Evolutionary conservation across 2,888 invertebrate species (phyloP).

Genomic region (Rhagophthalmus giganteus): DNA sequence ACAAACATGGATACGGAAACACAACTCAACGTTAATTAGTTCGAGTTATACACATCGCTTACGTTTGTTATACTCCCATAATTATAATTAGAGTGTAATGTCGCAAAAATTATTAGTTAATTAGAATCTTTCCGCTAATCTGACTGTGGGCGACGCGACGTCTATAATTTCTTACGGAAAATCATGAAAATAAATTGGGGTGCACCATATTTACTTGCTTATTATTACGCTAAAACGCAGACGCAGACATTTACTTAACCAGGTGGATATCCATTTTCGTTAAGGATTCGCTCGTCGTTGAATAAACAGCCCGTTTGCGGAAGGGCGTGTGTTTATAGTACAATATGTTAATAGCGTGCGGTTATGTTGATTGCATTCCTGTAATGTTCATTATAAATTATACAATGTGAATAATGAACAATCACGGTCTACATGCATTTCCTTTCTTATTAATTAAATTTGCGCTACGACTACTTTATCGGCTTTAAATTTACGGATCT

Average conservation of each 20-base stretch:
- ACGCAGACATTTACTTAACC: neutral
- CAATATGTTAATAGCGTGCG: constrained; percentile 18
- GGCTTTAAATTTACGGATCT: too few species aligned
- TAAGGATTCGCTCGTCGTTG: constrained; percentile 4
- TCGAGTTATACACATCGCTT: constrained; percentile 29
- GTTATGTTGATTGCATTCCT: constrained; percentile 21
- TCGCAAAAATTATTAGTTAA: constrained; percentile 20
- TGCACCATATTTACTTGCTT: neutral
- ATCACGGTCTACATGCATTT: constrained; percentile 16
- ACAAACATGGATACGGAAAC: constrained; percentile 30
- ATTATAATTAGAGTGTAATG: constrained; percentile 23
- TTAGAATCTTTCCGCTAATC: too few species aligned
- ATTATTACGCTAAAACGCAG: neutral
- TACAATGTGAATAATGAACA: constrained; percentile 16
- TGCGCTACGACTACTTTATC: too few species aligned
- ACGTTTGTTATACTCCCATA: constrained; percentile 20
- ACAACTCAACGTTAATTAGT: constrained; percentile 29
- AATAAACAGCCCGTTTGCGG: constrained; percentile 15
- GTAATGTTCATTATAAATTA: constrained; percentile 13
- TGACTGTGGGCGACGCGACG: too few species aligned
- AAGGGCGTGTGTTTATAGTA: constrained; percentile 18
- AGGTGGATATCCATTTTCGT: neutral
- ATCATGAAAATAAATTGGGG: neutral
- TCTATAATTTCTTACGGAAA: neutral
- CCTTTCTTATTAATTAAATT: constrained; percentile 13